Conservation (phyloP, 2,113 vertebrate genomes). For the Rhabdornis inornatus region DNA sequence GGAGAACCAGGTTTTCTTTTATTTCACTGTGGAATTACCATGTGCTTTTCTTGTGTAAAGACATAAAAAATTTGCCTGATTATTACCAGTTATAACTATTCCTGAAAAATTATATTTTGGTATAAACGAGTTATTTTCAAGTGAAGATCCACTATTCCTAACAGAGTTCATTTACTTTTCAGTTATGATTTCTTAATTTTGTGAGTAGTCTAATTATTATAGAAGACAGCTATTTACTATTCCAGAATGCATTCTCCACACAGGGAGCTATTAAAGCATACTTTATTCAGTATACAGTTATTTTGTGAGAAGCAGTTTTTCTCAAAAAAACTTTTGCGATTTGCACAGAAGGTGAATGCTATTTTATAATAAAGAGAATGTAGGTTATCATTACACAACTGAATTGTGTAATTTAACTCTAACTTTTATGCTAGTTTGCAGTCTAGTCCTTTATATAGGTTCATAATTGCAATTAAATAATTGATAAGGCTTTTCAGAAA, state of each 20-base stretch:
- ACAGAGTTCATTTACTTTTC: background rate
- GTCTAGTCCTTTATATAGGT: background rate
- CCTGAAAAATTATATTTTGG: background rate
- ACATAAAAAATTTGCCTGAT: background rate
- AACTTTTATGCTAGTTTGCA: background rate
- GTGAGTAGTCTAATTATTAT: background rate
- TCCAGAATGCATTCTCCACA: background rate
- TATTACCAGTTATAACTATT: background rate
- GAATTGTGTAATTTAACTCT: background rate
- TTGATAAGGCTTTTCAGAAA: background rate
- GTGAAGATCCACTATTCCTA: background rate
- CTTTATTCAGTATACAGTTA: background rate
- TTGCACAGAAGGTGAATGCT: background rate
- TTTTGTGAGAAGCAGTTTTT: background rate
- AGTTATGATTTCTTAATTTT: background rate
- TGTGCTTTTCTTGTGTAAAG: background rate
- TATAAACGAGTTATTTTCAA: background rate
- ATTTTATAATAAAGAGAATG: background rate
- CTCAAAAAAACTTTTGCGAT: background rate
- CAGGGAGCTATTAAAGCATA: background rate
- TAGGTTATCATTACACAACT: background rate
- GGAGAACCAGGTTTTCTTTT: background rate
- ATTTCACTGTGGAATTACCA: background rate
- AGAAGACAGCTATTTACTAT: background rate
- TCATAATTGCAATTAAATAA: background rate